Base-by-base conservation (phyloP, 2,797 vertebrate genomes). In the Pangasius larnaudii region DNA sequence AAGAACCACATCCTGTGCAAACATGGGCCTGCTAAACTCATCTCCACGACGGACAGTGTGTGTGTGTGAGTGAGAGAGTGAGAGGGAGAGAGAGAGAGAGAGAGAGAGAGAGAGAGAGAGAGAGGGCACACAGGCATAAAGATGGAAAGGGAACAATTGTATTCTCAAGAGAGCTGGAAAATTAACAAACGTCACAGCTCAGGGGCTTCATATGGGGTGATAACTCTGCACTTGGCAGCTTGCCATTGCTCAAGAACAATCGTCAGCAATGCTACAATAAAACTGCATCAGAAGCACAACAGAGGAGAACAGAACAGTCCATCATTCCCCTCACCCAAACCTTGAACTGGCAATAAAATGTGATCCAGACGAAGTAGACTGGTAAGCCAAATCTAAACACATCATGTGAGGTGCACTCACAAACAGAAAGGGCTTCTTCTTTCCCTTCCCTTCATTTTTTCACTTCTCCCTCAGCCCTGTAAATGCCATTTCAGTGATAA, bases 141-240 rank as follows among this genome's bases (percentile, higher is more conserved):
- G 6, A 18, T 1, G 4, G 24, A 69, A 65, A 42, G 39, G 36
- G 58, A 74, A 86, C 9, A 49, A 61, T 8, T 61, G 56, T 22
- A 83, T 67, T 86, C 65, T 49, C 79, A 36, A 27, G 58, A 88
- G 85, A 87, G 63, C 53, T 63, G 18, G 39, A 89, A 58, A 63
- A 80, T 83, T 51, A 86, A 84, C 36, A 61, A 84, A 87, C 22
- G 24, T 30, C 82, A 74, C 24, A 46, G 42, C 16, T 27, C 22
- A 56, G 33, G 65, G 46, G 65, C 80, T 53, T 83, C 42, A 51
- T 69, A 33, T 39, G 51, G 3, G 39, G 67, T 49, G 56, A 74
- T 51, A 84, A 51, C 77, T 13, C 61, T 86, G 24, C 49, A 39
- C 61, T 65, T 51, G 74, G 85, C 85, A 24, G 61, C 74, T 11